Conservation (phyloP, 2,888 invertebrate genomes). For the Apodemia duryi region DNA sequence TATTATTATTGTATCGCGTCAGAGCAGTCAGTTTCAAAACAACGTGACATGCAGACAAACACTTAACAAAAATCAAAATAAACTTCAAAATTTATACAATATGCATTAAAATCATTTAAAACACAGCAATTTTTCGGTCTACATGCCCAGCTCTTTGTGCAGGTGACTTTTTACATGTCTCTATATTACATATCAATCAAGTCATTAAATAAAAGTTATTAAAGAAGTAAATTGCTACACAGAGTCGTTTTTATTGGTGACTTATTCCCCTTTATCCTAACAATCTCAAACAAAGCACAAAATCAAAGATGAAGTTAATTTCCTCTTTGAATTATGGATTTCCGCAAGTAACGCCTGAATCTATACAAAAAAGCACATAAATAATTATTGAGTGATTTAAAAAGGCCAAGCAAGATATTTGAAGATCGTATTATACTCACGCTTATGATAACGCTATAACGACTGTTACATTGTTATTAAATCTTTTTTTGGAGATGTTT, state of each 20-base stretch:
- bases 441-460: too few relatives aligned
- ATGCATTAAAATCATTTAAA: neutral
- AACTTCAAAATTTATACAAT: neutral
- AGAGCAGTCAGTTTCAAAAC: constrained; percentile 8
- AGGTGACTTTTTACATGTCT: neutral
- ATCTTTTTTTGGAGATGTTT: neutral
- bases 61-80: neutral
- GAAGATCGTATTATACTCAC: too few relatives aligned
- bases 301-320: neutral
- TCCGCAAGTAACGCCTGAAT: too few relatives aligned
- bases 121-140: neutral
- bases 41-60: constrained; percentile 10
- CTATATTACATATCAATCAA: constrained; percentile 8
- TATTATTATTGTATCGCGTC: constrained; percentile 6
- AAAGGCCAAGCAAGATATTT: too few relatives aligned
- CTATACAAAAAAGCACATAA: neutral
- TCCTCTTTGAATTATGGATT: too few relatives aligned
- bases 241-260: constrained; percentile 5
- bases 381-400: neutral
- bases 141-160: constrained; percentile 11
- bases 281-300: neutral
- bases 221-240: neutral
- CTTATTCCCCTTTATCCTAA: neutral
- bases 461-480: too few relatives aligned
- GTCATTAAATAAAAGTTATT: constrained; percentile 1